Conservation (phyloP, 2,888 invertebrate species). For the Diarsia dahlii region DNA sequence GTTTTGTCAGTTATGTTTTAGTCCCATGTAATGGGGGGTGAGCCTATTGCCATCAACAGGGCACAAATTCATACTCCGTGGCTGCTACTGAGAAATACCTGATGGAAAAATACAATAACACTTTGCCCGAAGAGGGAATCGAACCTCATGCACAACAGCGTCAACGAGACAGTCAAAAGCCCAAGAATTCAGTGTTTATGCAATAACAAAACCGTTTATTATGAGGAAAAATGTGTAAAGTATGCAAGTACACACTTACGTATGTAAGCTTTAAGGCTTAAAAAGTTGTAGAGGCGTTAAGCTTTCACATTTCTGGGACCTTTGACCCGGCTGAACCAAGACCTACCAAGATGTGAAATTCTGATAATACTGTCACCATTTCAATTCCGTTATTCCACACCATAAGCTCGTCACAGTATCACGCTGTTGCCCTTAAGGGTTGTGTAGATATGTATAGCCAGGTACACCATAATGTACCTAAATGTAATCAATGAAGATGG, state of each 20-base stretch:
- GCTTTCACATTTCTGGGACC: constrained; percentile 53
- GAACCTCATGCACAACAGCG: no score
- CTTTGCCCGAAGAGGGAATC: no score
- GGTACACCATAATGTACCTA: not conserved
- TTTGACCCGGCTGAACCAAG: constrained; percentile 28
- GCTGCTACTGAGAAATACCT: no score
- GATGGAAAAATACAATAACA: no score
- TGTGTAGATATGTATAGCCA: not conserved
- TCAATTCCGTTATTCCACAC: constrained; percentile 45
- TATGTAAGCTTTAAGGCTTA: constrained; percentile 15
- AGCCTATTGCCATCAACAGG: no score
- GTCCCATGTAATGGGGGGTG: no score
- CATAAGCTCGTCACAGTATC: constrained; percentile 19
- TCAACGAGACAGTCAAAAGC: not conserved
- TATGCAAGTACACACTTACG: not conserved
- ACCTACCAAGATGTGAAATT: constrained; percentile 51
- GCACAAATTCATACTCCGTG: no score
- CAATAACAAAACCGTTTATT: not conserved
- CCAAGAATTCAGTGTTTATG: not conserved
- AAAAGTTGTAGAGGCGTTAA: constrained; percentile 39
- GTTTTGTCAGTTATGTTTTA: no score
- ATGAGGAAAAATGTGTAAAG: not conserved
- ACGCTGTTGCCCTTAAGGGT: not conserved
- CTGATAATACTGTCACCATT: constrained; percentile 54
- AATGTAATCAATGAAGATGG: not conserved